A percentile compares a stretch with the other conserved stretches of the same genome.
These are phyloP conservation scores for Epizoanthus scotinus DNA, from an alignment of 92 coral and sea anemone genomes.

Conservation along the genomic window DNA sequence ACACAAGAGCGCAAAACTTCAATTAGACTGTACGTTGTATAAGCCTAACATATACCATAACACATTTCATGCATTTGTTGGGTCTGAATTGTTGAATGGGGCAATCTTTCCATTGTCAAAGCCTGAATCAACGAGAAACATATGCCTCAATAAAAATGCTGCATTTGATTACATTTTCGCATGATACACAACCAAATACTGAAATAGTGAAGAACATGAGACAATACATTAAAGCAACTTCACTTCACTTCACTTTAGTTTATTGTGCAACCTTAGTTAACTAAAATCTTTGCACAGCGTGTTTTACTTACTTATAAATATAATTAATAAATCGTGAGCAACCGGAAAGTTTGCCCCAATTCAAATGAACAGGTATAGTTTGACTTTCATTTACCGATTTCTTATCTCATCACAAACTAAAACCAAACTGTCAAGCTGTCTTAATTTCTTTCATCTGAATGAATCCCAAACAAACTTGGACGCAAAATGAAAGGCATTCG, in stretches of 20 bases:
- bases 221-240: background rate
- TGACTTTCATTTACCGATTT: background rate
- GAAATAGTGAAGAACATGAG: too few species aligned
- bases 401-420: too few species aligned
- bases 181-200: background rate
- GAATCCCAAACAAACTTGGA: background rate
- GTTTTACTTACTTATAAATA: too few species aligned
- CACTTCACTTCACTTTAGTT: too few species aligned
- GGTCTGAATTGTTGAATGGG: background rate
- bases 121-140: too few species aligned
- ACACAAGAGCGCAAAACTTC: conserved; percentile 78
- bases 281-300: too few species aligned
- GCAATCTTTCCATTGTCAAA: conserved; percentile 2
- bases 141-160: background rate
- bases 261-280: too few species aligned
- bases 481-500: conserved; percentile 3
- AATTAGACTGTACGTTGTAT: conserved; percentile 48
- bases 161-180: conserved; percentile 27
- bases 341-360: conserved; percentile 1
- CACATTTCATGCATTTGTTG: background rate
- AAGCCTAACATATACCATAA: background rate
- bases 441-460: too few species aligned
- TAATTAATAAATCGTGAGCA: too few species aligned
- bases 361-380: background rate
- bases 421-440: too few species aligned